These are phyloP conservation scores for Drosophila pseudotakahashii DNA, from an alignment of 2,888 invertebrate genomes.

Conservation along the genomic window DNA sequence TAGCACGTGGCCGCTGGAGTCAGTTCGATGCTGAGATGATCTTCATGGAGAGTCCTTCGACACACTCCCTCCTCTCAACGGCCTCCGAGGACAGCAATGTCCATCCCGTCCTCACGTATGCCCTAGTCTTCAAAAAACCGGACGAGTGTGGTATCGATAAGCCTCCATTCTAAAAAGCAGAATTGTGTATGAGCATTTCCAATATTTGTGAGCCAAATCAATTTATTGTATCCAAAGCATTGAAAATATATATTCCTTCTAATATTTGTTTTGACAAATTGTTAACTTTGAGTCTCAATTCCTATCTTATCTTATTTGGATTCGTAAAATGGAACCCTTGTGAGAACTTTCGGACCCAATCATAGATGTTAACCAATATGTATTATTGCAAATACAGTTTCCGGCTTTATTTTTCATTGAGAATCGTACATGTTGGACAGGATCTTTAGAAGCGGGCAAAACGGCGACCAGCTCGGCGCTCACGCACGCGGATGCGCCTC, in stretches of 20 bases:
- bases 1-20: slow-evolving; percentile 65
- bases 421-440: neutral
- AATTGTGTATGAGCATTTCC: no score
- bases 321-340: no score
- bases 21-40: slow-evolving; percentile 68
- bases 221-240: no score
- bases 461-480: neutral
- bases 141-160: slow-evolving; percentile 68
- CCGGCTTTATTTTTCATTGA: neutral
- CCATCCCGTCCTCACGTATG: slow-evolving; percentile 67
- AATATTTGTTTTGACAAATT: no score
- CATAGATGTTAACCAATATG: no score
- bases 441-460: neutral
- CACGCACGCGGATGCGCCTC: slow-evolving; percentile 2
- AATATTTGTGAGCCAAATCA: no score
- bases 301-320: no score
- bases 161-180: slow-evolving; percentile 49
- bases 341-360: no score
- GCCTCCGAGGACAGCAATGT: slow-evolving; percentile 55
- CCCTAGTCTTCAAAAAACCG: slow-evolving; percentile 64
- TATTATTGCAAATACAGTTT: neutral
- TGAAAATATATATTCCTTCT: no score
- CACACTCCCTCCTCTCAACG: slow-evolving; percentile 66
- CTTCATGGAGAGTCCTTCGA: slow-evolving; percentile 62
- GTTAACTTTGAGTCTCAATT: no score